phyloP scores from a whole-genome alignment of 2,888 invertebrate species.

The Fragum sueziense region DNA sequence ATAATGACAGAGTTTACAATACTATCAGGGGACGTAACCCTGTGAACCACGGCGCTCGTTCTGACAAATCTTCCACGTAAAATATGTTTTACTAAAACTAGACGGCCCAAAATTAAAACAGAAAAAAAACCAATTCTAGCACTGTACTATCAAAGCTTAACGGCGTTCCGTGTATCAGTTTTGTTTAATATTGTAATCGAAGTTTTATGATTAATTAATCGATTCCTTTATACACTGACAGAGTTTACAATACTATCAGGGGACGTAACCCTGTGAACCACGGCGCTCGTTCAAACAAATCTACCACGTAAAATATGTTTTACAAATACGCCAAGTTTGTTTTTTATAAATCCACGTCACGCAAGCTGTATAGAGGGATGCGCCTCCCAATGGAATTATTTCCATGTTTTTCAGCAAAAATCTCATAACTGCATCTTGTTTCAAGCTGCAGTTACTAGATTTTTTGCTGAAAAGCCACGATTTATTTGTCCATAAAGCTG shows the following conservation, averaged over 20 bases:
- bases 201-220: conserved; percentile 55
- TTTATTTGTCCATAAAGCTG: conserved; percentile 22
- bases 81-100: conserved; percentile 38
- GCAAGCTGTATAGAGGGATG: background rate
- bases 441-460: too few relatives aligned
- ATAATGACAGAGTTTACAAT: conserved; percentile 27
- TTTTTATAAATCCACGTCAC: conserved; percentile 6
- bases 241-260: conserved; percentile 34
- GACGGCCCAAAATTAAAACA: too few relatives aligned
- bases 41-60: conserved; percentile 19
- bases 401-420: too few relatives aligned
- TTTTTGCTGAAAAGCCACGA: too few relatives aligned
- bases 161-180: conserved; percentile 31
- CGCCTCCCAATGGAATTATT: conserved; percentile 38
- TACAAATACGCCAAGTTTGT: conserved; percentile 21
- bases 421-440: too few relatives aligned
- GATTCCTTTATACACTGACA: conserved; percentile 29
- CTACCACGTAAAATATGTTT: conserved; percentile 44
- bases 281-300: conserved; percentile 28
- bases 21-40: conserved; percentile 35
- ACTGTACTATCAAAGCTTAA: background rate
- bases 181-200: conserved; percentile 45
- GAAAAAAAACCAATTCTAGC: too few relatives aligned
- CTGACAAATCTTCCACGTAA: conserved; percentile 35
- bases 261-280: conserved; percentile 31